A percentile compares a stretch with the other conserved stretches of the same genome.
phyloP scores from a whole-genome alignment of 2,888 invertebrate species.

The Drosophila fulvimacula region DNA sequence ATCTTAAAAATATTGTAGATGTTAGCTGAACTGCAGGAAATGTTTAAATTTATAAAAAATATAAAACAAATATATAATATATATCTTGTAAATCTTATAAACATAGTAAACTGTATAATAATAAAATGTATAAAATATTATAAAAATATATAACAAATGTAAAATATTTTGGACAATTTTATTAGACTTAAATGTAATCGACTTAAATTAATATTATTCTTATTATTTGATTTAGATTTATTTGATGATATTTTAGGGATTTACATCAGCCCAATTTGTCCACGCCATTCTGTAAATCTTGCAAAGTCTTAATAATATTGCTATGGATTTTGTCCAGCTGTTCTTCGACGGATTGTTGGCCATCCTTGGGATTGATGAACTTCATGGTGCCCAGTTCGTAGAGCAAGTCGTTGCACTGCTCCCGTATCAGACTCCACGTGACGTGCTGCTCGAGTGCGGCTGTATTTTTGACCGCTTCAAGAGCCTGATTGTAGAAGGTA shows the following conservation, averaged over 20 bases:
- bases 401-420: constrained; percentile 96
- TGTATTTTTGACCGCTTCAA: constrained; percentile 97
- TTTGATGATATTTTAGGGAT: background rate
- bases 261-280: background rate
- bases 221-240: background rate
- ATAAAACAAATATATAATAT: too few relatives aligned
- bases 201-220: background rate
- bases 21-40: too few relatives aligned
- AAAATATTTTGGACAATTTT: too few relatives aligned
- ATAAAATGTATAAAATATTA: background rate
- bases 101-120: too few relatives aligned
- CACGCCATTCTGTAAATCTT: constrained; percentile 45
- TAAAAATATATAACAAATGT: background rate
- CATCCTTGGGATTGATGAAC: constrained; percentile 87
- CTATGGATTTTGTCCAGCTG: constrained; percentile 28
- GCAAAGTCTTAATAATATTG: constrained; percentile 20
- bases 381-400: constrained; percentile 99
- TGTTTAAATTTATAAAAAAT: too few relatives aligned
- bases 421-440: constrained; percentile 98
- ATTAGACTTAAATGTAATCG: background rate
- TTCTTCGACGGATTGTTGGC: constrained; percentile 29
- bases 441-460: constrained; percentile 98
- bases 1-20: too few relatives aligned
- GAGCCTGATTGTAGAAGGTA: constrained; percentile 97
- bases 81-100: too few relatives aligned